Evolutionary conservation across 2,113 vertebrate genomes (phyloP), one percentile per base, ranked within the genome.

Genomic region (Lepus americanus): DNA sequence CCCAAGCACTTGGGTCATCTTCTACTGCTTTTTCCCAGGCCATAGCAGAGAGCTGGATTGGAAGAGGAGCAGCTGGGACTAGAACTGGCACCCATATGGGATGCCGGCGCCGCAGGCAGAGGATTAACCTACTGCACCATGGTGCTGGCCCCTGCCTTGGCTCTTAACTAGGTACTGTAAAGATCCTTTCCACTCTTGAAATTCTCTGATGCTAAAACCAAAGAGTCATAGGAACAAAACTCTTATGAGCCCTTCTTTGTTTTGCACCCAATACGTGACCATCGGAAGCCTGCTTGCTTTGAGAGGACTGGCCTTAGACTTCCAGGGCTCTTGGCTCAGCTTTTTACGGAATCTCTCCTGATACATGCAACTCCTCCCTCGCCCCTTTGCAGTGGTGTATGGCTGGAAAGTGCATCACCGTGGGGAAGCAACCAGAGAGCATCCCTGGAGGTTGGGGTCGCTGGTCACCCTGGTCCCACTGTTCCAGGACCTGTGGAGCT

Each of bases 391-490:
- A 99, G 99, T 99, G 99, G 99, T 99, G 99, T 93, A 99, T 99
- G 98, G 99, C 99, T 22, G 99, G 99, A 87, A 99, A 99, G 96
- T 99, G 99, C 96, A 99, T 99, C 94, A 98, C 98, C 6, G 99
- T 99, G 83, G 99, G 99, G 77, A 99, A 99, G 98, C 99, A 99
- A 25, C 99, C 99, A 0, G 99, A 99, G 96, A 99, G 99, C 31
- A 97, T 99, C 93, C 99, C 99, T 66, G 99, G 99, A 4, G 99
- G 98, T 78, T 99, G 99, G 99, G 99, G 99, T 0, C 63, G 97
- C 92, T 99, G 99, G 99, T 99, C 98, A 0, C 93, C 98, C 69
- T 99, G 99, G 99, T 99, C 99, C 55, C 98, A 99, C 94, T 99
- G 99, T 92, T 99, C 99, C 79, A 98, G 99, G 93, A 99, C 99